Conservation (phyloP, 1,140 invertebrate genomes). For the Phymorhynchus buccinoides region DNA sequence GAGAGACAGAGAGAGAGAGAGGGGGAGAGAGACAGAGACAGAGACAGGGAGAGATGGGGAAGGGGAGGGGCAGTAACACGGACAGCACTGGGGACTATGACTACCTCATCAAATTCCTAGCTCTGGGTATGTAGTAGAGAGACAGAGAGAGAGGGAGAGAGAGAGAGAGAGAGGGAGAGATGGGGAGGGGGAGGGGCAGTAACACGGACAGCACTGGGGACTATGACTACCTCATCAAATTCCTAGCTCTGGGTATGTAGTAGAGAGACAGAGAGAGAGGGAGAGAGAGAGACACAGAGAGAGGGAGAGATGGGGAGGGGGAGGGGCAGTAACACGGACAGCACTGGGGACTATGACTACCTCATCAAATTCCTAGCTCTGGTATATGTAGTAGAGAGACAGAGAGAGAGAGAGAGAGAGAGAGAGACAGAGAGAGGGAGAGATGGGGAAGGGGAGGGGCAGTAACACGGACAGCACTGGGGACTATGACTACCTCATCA, state of each 20-base stretch:
- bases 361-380: conserved; percentile 95
- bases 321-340: conserved; percentile 28
- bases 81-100: conserved; percentile 83
- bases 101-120: conserved; percentile 96
- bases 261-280: conserved; percentile 26
- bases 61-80: conserved; percentile 26
- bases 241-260: conserved; percentile 86
- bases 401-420: too few relatives aligned
- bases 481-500: conserved; percentile 97
- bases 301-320: too few relatives aligned
- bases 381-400: conserved; percentile 75
- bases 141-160: too few relatives aligned
- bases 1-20: background rate
- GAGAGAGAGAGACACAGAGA: too few relatives aligned
- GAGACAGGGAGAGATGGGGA: too few relatives aligned
- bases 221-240: conserved; percentile 98
- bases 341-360: conserved; percentile 89
- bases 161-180: too few relatives aligned
- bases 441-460: too few relatives aligned
- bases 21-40: too few relatives aligned
- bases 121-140: conserved; percentile 79
- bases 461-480: background rate
- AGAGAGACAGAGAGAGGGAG: too few relatives aligned
- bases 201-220: conserved; percentile 74
- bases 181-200: too few relatives aligned